phyloP scores from a whole-genome alignment of 2,888 invertebrate species.

The Scaptomyza tumidula region DNA sequence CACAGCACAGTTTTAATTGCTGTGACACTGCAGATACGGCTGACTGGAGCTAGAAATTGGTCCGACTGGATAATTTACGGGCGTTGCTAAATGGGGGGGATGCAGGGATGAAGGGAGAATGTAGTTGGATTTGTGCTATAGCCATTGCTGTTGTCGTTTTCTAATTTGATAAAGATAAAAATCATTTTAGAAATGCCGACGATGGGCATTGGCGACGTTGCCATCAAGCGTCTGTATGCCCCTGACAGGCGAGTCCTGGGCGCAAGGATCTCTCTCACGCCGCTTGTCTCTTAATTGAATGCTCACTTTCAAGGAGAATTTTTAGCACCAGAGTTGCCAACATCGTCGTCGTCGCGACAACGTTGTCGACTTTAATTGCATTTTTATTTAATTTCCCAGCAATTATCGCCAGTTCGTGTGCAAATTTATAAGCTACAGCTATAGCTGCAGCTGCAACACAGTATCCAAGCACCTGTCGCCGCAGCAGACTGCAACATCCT shows the following conservation, averaged over 20 bases:
- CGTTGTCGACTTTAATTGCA: conserved; percentile 77
- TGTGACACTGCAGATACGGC: conserved; percentile 71
- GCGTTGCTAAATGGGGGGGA: neutral
- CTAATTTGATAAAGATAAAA: conserved; percentile 79
- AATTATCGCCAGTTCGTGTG: conserved; percentile 77
- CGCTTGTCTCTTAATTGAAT: conserved; percentile 67
- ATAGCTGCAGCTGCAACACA: conserved; percentile 26
- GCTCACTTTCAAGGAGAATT: conserved; percentile 60
- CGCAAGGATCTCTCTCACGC: conserved; percentile 6
- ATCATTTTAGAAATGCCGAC: conserved; percentile 75
- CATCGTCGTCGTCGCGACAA: conserved; percentile 12
- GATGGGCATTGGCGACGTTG: conserved; percentile 42
- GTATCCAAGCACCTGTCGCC: conserved; percentile 25
- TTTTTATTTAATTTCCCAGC: conserved; percentile 82
- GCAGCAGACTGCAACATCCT: conserved; percentile 48
- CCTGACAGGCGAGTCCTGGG: conserved; percentile 50
- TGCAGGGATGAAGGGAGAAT: neutral
- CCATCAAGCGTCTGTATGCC: conserved; percentile 49
- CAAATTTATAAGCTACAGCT: conserved; percentile 68
- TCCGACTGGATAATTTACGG: conserved; percentile 13
- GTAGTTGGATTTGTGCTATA: conserved; percentile 1
- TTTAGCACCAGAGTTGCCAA: conserved; percentile 32
- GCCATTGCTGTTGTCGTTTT: conserved; percentile 65
- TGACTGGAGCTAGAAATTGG: conserved; percentile 64
- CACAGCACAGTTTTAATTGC: conserved; percentile 75